phyloP scores from a whole-genome alignment of 2,797 vertebrate species.

The Melanogrammus aeglefinus region DNA sequence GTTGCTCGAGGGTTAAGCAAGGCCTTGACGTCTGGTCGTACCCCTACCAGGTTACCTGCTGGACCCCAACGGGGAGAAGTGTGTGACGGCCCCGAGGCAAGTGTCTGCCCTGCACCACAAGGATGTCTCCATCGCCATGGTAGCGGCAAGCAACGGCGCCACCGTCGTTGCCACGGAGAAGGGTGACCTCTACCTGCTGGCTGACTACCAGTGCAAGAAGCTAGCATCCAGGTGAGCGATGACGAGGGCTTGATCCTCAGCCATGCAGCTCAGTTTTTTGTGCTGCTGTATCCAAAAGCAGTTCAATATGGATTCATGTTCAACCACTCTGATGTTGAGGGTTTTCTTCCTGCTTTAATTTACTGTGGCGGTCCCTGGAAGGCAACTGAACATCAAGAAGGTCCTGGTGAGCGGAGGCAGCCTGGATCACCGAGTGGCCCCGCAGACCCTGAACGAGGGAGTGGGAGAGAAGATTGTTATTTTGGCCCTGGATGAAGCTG shows the following conservation, averaged over 20 bases:
- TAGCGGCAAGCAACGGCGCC: constrained; percentile 88
- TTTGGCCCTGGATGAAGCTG: constrained; percentile 89
- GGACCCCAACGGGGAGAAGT: constrained; percentile 94
- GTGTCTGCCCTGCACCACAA: constrained; percentile 94
- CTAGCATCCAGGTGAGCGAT: constrained; percentile 85
- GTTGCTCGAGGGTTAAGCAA: too few species aligned
- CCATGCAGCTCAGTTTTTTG: not conserved
- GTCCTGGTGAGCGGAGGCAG: constrained; percentile 88
- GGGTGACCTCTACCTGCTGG: constrained; percentile 91
- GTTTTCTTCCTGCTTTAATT: not conserved
- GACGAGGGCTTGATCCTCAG: not conserved
- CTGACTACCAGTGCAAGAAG: constrained; percentile 97
- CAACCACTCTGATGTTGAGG: not conserved
- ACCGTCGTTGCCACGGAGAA: constrained; percentile 90
- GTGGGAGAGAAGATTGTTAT: constrained; percentile 85
- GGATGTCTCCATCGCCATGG: constrained; percentile 83
- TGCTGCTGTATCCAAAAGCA: not conserved
- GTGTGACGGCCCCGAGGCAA: constrained; percentile 85
- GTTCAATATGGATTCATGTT: not conserved
- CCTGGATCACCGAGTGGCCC: constrained; percentile 87
- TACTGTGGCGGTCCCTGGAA: constrained; percentile 45
- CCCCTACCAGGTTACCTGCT: constrained; percentile 84
- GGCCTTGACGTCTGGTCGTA: not conserved
- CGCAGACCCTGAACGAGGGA: constrained; percentile 86
- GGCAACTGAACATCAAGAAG: constrained; percentile 94